Evolutionary conservation across 2,113 vertebrate genomes (phyloP).

Genomic region (Actenoides hombroni): DNA sequence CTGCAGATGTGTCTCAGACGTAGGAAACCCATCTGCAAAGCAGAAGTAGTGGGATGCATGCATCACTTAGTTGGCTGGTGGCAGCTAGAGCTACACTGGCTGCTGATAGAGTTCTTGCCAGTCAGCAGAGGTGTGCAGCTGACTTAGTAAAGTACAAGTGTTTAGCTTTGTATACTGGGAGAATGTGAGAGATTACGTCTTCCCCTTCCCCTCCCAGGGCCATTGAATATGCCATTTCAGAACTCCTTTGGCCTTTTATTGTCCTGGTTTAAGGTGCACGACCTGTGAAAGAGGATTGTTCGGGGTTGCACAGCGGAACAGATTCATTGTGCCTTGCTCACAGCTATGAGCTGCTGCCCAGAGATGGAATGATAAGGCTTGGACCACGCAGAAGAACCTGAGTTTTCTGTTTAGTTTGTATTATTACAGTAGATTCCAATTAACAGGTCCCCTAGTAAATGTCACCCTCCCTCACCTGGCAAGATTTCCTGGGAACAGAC

Average conservation of each 20-base stretch:
- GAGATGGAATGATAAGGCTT: slow-evolving; percentile 32
- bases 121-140: neutral
- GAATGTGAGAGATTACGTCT: neutral
- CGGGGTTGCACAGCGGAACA: neutral
- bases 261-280: neutral
- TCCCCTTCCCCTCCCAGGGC: neutral
- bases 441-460: slow-evolving; percentile 21
- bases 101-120: neutral
- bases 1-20: accelerated
- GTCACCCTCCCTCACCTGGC: slow-evolving; percentile 51
- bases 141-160: neutral
- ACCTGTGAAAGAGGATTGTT: slow-evolving; percentile 43
- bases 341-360: neutral
- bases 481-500: slow-evolving; percentile 44
- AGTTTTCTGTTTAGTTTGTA: neutral
- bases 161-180: neutral
- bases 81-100: neutral
- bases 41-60: neutral
- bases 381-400: neutral
- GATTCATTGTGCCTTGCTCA: neutral
- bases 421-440: neutral
- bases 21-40: neutral
- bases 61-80: neutral
- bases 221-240: neutral
- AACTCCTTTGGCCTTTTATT: neutral